A percentile compares a stretch with the other conserved stretches of the same genome.
phyloP scores from a whole-genome alignment of 1,140 invertebrate species.

The Berghia stephanieae region DNA sequence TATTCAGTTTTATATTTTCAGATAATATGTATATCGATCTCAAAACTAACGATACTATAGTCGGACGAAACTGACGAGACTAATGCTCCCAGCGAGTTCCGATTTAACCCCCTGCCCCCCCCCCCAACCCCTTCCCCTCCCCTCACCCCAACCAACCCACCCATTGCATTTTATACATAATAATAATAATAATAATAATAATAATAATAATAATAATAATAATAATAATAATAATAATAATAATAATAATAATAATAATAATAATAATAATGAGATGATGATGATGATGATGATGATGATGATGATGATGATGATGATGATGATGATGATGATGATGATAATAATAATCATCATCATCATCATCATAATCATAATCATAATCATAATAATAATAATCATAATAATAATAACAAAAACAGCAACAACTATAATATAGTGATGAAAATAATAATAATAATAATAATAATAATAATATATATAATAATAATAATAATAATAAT shows the following conservation, averaged over 20 bases:
- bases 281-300: conserved; percentile 30
- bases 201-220: not conserved
- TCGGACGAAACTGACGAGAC: too few relatives aligned
- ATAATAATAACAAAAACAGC: not conserved
- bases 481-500: not conserved
- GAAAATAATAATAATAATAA: not conserved
- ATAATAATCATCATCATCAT: not conserved
- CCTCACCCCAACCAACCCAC: too few relatives aligned
- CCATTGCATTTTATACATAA: conserved; percentile 14
- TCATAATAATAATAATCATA: not conserved
- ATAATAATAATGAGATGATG: conserved; percentile 30
- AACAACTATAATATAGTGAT: not conserved
- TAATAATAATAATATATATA: not conserved
- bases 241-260: conserved; percentile 26
- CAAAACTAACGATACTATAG: too few relatives aligned
- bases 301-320: conserved; percentile 19
- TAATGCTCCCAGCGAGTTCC: too few relatives aligned
- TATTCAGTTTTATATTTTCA: too few relatives aligned
- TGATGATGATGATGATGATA: conserved; percentile 23
- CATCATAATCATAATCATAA: not conserved
- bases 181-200: not conserved
- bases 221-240: not conserved
- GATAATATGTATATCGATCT: too few relatives aligned
- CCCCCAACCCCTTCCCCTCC: too few relatives aligned
- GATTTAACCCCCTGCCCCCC: too few relatives aligned